These are phyloP conservation scores for Mya arenaria DNA, from an alignment of 1,140 invertebrate genomes.

Conservation along the genomic window DNA sequence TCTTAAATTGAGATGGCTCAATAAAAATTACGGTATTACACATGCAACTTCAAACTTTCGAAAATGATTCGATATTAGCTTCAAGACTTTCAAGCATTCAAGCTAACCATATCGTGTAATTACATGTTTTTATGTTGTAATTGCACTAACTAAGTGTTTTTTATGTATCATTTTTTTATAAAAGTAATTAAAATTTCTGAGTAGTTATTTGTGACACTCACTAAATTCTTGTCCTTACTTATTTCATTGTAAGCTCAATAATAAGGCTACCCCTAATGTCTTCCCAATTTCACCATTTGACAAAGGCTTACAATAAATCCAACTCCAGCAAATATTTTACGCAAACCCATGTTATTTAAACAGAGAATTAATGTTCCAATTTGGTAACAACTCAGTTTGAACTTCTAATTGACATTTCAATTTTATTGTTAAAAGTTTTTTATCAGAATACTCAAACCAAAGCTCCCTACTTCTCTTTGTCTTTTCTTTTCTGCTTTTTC, in stretches of 20 bases:
- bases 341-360: neutral
- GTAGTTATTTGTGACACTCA: too few species aligned
- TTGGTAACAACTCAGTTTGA: neutral
- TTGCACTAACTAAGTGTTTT: too few species aligned
- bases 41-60: neutral
- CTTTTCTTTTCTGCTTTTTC: conserved; percentile 93
- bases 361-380: neutral
- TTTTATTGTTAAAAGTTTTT: neutral
- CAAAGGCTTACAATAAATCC: neutral
- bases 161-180: too few species aligned
- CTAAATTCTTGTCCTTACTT: too few species aligned
- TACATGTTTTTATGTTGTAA: too few species aligned
- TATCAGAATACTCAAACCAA: neutral
- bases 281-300: neutral
- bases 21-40: neutral
- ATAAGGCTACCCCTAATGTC: too few species aligned
- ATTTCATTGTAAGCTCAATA: too few species aligned
- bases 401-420: neutral
- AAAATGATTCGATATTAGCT: neutral
- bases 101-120: neutral
- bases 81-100: neutral
- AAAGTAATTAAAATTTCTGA: too few species aligned
- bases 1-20: neutral
- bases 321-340: neutral
- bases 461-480: conserved; percentile 86